Evolutionary conservation across 2,113 vertebrate genomes (phyloP).

Genomic region (Actinemys pallida): DNA sequence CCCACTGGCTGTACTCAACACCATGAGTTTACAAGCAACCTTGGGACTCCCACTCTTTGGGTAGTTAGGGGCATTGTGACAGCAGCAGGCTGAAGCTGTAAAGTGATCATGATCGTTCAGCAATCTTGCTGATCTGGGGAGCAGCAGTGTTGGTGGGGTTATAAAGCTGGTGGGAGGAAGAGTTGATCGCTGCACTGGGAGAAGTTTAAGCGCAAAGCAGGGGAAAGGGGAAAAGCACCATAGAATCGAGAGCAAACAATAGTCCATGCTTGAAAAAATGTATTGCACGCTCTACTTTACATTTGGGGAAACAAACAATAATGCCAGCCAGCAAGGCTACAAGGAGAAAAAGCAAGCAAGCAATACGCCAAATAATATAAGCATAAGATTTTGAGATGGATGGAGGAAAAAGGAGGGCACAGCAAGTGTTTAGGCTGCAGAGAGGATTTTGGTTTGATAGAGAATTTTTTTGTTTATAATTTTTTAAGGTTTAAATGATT

Average conservation of each 20-base stretch:
- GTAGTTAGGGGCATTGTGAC: slow-evolving; percentile 13
- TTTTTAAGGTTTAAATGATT: slow-evolving; percentile 14
- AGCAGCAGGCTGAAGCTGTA: slow-evolving; percentile 21
- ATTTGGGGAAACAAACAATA: background rate
- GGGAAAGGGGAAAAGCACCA: background rate
- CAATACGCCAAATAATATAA: background rate
- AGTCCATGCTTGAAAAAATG: background rate
- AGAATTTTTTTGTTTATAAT: background rate
- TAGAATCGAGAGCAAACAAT: slow-evolving; percentile 46
- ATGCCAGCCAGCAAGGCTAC: background rate
- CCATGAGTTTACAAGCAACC: slow-evolving; percentile 45
- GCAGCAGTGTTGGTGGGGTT: background rate
- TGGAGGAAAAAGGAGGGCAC: background rate
- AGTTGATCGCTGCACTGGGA: slow-evolving; percentile 56
- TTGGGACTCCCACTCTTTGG: background rate
- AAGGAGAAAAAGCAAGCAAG: slow-evolving; percentile 23
- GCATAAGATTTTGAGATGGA: slow-evolving; percentile 2
- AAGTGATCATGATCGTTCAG: slow-evolving; percentile 22
- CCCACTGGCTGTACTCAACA: slow-evolving; percentile 4
- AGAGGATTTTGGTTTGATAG: background rate
- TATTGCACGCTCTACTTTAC: fast-evolving
- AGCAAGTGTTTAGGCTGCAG: background rate
- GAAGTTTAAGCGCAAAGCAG: slow-evolving; percentile 38
- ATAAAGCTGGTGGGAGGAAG: slow-evolving; percentile 53
- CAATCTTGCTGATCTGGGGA: slow-evolving; percentile 33